Percentiles rank a stretch among this genome's conserved stretches.
Evolutionary conservation across 1,140 invertebrate species (phyloP).

Genomic region (Potamilus streckersoni): DNA sequence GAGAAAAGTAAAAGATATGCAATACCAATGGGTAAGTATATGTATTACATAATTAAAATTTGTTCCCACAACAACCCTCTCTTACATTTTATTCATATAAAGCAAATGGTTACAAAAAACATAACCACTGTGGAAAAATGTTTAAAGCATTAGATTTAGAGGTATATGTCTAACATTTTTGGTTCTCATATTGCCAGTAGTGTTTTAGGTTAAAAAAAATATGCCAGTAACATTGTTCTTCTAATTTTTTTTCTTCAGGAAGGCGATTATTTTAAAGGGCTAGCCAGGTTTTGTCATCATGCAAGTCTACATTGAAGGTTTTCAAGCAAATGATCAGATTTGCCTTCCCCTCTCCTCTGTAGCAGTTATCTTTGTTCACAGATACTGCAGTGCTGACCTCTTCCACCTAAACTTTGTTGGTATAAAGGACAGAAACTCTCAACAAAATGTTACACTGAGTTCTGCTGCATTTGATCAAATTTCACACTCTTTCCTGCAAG

Average conservation of each 20-base stretch:
- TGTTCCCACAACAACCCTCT: too few relatives aligned
- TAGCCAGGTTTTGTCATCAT: background rate
- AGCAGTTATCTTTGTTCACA: slow-evolving; percentile 43
- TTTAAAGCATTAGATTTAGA: too few relatives aligned
- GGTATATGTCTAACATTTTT: background rate
- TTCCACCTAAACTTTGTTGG: slow-evolving; percentile 41
- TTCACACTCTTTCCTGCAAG: slow-evolving; percentile 4
- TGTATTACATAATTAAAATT: too few relatives aligned
- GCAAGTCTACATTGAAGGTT: slow-evolving; percentile 34
- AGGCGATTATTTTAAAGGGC: too few relatives aligned
- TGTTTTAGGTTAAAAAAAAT: background rate
- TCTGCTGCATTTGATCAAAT: background rate
- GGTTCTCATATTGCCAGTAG: background rate
- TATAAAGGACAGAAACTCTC: background rate
- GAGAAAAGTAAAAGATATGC: too few relatives aligned
- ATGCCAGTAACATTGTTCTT: too few relatives aligned
- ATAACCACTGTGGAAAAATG: too few relatives aligned
- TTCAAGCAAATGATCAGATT: slow-evolving; percentile 16
- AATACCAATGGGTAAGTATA: too few relatives aligned
- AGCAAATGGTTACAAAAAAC: too few relatives aligned
- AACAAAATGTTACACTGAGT: background rate
- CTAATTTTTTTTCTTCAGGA: too few relatives aligned
- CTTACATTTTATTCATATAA: too few relatives aligned
- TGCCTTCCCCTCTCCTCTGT: slow-evolving; percentile 44
- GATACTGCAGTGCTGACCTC: slow-evolving; percentile 40